Conservation (phyloP, 1,140 invertebrate genomes). For the Bombus difficillimus region DNA sequence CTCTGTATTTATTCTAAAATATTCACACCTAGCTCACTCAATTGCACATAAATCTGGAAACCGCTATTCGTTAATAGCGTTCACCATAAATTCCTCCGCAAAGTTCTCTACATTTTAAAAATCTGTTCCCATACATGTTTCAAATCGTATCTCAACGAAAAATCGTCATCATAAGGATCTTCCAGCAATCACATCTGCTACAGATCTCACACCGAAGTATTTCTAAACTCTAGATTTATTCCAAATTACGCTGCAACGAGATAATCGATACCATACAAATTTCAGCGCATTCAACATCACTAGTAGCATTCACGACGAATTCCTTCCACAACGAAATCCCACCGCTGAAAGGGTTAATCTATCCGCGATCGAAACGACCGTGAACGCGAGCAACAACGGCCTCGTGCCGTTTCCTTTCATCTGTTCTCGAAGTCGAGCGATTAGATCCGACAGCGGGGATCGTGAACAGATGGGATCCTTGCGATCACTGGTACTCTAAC, state of each 20-base stretch:
- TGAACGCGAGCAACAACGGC: slow-evolving; percentile 11
- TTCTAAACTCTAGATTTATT: background rate
- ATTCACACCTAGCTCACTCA: too few species aligned
- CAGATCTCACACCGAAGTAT: background rate
- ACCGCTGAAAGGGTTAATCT: slow-evolving; percentile 17
- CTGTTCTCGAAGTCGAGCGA: slow-evolving; percentile 1
- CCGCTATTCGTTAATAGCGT: background rate
- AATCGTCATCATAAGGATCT: too few species aligned
- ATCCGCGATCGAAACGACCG: slow-evolving; percentile 4
- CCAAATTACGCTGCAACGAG: background rate
- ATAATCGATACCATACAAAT: background rate
- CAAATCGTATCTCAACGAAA: too few species aligned
- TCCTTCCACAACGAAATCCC: background rate
- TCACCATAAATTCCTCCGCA: background rate
- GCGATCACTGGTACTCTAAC: background rate
- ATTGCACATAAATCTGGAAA: too few species aligned
- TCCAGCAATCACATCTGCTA: background rate
- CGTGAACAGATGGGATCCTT: slow-evolving; percentile 9
- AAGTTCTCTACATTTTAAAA: too few species aligned
- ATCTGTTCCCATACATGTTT: too few species aligned
- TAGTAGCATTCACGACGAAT: background rate
- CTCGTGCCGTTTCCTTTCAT: slow-evolving; percentile 30
- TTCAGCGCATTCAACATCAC: background rate
- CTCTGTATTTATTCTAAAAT: background rate
- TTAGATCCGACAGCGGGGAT: slow-evolving; percentile 29